phyloP scores from a whole-genome alignment of 2,113 vertebrate species.

The Bettongia penicillata region DNA sequence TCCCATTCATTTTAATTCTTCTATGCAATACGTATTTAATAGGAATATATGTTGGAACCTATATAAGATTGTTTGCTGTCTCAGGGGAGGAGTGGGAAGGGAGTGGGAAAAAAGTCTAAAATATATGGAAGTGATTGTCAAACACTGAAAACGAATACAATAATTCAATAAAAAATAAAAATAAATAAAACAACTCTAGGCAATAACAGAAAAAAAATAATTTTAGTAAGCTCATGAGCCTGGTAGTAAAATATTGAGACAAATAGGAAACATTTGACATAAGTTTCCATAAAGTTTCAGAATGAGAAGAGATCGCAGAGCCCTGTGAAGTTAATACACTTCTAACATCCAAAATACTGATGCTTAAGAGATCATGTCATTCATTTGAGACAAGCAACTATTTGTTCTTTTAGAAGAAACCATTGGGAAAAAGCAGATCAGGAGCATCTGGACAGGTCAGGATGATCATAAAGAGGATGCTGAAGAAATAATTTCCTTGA shows the following conservation, averaged over 20 bases:
- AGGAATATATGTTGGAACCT: too few species aligned
- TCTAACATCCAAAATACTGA: not conserved
- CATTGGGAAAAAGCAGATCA: not conserved
- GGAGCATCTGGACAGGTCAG: not conserved
- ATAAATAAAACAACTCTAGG: too few species aligned
- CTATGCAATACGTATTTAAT: too few species aligned
- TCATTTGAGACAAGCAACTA: not conserved
- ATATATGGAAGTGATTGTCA: too few species aligned
- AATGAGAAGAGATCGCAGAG: not conserved
- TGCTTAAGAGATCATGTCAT: not conserved
- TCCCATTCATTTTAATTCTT: too few species aligned
- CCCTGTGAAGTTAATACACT: not conserved
- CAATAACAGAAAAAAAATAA: too few species aligned
- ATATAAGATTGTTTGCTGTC: too few species aligned
- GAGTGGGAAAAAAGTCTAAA: too few species aligned
- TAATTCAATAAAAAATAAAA: too few species aligned
- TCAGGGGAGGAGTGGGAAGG: too few species aligned
- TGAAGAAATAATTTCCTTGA: not conserved
- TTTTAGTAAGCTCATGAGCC: not conserved
- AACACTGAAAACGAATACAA: too few species aligned
- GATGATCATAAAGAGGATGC: not conserved
- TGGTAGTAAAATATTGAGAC: not conserved
- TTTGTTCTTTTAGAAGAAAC: not conserved
- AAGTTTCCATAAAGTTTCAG: not conserved
- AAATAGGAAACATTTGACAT: not conserved